Evolutionary conservation across 2,113 vertebrate genomes (phyloP).

Genomic region (Hydropotes inermis): DNA sequence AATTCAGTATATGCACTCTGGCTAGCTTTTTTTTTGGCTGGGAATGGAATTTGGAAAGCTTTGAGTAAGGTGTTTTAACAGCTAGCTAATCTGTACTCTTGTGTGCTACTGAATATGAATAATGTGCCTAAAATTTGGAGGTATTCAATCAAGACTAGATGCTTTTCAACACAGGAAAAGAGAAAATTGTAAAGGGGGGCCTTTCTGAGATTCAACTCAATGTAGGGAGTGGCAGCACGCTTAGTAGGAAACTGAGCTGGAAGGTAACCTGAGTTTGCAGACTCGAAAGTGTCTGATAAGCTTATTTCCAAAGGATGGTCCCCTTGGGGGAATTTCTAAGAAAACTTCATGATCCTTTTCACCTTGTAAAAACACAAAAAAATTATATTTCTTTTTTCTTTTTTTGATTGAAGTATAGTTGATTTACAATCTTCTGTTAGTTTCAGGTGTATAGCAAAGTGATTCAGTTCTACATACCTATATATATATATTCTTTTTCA

Average conservation of each 20-base stretch:
- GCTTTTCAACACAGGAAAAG: not conserved
- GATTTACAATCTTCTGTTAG: not conserved
- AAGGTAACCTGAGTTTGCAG: not conserved
- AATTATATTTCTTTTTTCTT: not conserved
- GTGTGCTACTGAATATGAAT: not conserved
- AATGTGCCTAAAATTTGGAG: not conserved
- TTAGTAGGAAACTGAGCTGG: not conserved
- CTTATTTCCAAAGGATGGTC: not conserved
- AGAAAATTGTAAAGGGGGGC: accelerated
- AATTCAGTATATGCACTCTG: accelerated
- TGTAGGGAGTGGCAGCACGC: accelerated
- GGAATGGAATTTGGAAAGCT: not conserved
- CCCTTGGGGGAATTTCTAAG: not conserved
- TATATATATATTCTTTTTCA: not conserved
- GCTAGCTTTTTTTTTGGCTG: not conserved
- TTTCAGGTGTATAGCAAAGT: not conserved
- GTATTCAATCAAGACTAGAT: not conserved
- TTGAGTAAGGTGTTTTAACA: not conserved
- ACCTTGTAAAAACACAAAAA: not conserved
- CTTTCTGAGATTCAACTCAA: not conserved
- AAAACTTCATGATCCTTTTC: not conserved
- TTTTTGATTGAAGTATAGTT: not conserved
- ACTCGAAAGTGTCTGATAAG: not conserved
- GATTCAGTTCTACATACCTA: not conserved
- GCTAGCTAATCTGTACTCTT: not conserved